Percentiles rank a stretch among this genome's conserved stretches.
These are phyloP conservation scores for Odontophorus gujanensis DNA, from an alignment of 2,113 vertebrate species.

Conservation along the genomic window DNA sequence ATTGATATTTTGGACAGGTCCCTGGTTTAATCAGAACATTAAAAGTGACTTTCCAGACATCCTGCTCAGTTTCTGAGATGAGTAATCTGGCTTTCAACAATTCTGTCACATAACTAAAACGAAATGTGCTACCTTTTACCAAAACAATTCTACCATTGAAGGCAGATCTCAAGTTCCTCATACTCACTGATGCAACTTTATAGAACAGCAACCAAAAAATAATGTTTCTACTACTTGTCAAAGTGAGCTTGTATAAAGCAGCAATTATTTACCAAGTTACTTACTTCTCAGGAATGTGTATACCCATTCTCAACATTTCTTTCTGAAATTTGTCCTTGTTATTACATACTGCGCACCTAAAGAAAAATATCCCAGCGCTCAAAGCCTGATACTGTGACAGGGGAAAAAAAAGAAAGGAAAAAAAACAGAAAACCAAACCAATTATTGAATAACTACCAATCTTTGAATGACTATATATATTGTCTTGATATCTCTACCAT, in stretches of 20 bases:
- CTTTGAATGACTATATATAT: too few species aligned
- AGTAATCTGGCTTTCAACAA: not conserved
- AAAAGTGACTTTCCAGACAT: not conserved
- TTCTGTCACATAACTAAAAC: not conserved
- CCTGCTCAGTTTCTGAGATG: not conserved
- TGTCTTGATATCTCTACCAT: not conserved
- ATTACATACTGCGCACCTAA: conserved; percentile 94
- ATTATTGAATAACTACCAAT: not conserved
- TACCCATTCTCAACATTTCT: conserved; percentile 96
- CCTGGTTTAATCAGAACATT: not conserved
- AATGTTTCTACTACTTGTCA: not conserved
- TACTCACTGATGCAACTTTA: not conserved
- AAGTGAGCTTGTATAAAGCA: not conserved
- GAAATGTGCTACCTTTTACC: not conserved
- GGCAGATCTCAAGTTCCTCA: not conserved
- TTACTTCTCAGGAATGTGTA: conserved; percentile 96
- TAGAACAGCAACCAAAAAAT: not conserved
- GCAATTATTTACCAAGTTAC: conserved; percentile 29
- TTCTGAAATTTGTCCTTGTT: conserved; percentile 92
- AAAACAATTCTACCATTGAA: not conserved
- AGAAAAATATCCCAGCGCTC: conserved; percentile 95
- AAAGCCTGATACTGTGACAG: conserved; percentile 88
- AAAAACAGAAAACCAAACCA: not conserved
- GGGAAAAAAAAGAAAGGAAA: not conserved
- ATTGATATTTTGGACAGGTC: not conserved